Base-by-base conservation (phyloP, 2,888 invertebrate species). In the Coelopa pilipes region DNA sequence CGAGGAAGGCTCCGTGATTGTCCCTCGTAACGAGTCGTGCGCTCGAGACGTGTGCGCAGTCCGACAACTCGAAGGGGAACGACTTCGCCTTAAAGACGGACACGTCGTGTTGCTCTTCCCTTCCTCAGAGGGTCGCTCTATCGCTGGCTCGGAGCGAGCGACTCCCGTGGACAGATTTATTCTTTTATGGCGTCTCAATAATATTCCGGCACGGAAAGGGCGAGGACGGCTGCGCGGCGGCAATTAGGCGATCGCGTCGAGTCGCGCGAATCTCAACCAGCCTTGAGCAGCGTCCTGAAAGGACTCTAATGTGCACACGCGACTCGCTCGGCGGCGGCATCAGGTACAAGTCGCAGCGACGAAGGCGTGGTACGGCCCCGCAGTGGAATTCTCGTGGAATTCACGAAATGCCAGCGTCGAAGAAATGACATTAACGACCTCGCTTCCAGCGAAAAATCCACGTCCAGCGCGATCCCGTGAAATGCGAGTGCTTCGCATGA, bases 141-240 rank as follows among this genome's bases (percentile, higher is more conserved):
- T 34, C 7, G 53, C 15, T 60, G 19, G 59, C 45, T 45, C 11
- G 15, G 15, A 3, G 66, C n/a, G 24, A 21, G 17, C 69, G 75
- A 75, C 83, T 79, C 86, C 84, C 81, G 85, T 82, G 78, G 83
- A 76, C 81, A 77, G 78, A 83, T 87, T 86, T 85, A 87, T 86
- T 81, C 77, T 82, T 86, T 86, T 86, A 86, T 79, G 83, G 81
- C 81, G 79, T 80, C 82, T 80, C 83, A 83, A 86, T 86, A 83
- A 86, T 84, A 83, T 83, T 85, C 83, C 82, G 80, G 80, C 82
- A 80, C 82, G 80, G 81, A 81, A 79, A 75, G 59, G 70, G 75
- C 77, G 84, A 83, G 84, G 82, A 83, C 83, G 79, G 79, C 77
- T 12, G 69, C 47, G 67, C 47, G 77, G 72, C n/a, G 76, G 82